phyloP scores from a whole-genome alignment of 2,797 vertebrate species.

The Megalops cyprinoides region DNA sequence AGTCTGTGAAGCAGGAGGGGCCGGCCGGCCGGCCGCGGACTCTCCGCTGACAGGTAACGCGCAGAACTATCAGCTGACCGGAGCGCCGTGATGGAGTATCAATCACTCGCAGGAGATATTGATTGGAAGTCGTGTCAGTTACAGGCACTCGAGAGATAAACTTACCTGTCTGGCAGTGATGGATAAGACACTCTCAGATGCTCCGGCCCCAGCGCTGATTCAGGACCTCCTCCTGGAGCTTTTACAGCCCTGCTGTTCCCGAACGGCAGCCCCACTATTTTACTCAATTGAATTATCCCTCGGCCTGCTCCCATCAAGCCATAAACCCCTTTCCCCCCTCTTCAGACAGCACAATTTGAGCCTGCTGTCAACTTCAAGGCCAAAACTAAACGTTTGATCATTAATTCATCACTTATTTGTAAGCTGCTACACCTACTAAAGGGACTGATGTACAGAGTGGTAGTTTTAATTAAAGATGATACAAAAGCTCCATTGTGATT shows the following conservation, averaged over 20 bases:
- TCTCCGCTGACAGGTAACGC: slow-evolving; percentile 31
- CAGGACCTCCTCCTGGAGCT: slow-evolving; percentile 12
- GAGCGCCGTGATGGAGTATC: slow-evolving; percentile 32
- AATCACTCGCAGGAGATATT: slow-evolving; percentile 36
- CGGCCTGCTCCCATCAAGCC: background rate
- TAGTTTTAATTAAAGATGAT: slow-evolving; percentile 14
- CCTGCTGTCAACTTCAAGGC: slow-evolving; percentile 3
- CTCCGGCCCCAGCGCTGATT: slow-evolving; percentile 19
- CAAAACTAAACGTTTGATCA: background rate
- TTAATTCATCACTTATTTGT: slow-evolving; percentile 15
- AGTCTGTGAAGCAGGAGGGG: slow-evolving; percentile 28
- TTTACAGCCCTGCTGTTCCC: background rate
- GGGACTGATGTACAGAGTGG: background rate
- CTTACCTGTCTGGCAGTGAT: slow-evolving; percentile 38
- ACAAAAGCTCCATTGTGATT: background rate
- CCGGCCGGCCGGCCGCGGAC: slow-evolving; percentile 33
- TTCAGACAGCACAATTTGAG: background rate
- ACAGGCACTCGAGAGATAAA: slow-evolving; percentile 40
- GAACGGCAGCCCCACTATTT: background rate
- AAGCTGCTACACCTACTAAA: background rate
- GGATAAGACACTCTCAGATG: slow-evolving; percentile 34
- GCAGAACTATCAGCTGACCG: slow-evolving; percentile 30
- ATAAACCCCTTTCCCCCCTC: no score
- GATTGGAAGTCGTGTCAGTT: slow-evolving; percentile 38
- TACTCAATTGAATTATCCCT: slow-evolving; percentile 25